Evolutionary conservation across 2,888 invertebrate genomes (phyloP), one percentile per base, ranked within the genome.

Genomic region (Mimachlamys varia): DNA sequence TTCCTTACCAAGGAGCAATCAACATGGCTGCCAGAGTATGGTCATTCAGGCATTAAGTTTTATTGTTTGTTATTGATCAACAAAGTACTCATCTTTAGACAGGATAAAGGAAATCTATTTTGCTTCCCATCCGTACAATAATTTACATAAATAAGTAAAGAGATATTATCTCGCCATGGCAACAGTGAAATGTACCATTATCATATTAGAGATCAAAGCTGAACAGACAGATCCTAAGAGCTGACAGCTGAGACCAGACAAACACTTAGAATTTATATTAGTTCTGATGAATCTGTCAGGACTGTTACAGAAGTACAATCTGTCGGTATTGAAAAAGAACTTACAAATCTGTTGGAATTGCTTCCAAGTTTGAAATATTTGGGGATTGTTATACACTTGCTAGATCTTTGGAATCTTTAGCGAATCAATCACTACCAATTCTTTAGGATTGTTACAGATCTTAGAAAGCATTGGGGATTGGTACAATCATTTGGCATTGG

Each of bases 51-150:
- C 33, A 27, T 76, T 13, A 22, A 76, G 33, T 27, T 76, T 76
- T 27, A 76, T 76, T 76, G 76, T 76, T 2, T 76, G 17, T 22
- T 33, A 27, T 76, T 76, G 76, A 76, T 76, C 76, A 10, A 33
- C 27, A 76, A 10, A 33, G 27, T 5, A 15, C 76, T 76, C 76
- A 76, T 76, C 76, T 33, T 76, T 27, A 76, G 27, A 76, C 27
- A 12, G 76, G 76, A 33, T 27, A 76, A 76, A 76, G 76, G 76
- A 76, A 76, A 76, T 76, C 76, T 76, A 76, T 76, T 76, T 76
- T 76, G 76, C 76, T 76, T 76, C 76, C 33, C 76, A 76, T 76
- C 33, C 33, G 76, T 76, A 76, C 33, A 76, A 76, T 76, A 76
- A 76, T 76, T 76, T 15, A 76, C 76, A 76, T 33, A 33, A 33